These are phyloP conservation scores for Pungitius pungitius DNA, from an alignment of 2,113 vertebrate genomes.

Conservation along the genomic window DNA sequence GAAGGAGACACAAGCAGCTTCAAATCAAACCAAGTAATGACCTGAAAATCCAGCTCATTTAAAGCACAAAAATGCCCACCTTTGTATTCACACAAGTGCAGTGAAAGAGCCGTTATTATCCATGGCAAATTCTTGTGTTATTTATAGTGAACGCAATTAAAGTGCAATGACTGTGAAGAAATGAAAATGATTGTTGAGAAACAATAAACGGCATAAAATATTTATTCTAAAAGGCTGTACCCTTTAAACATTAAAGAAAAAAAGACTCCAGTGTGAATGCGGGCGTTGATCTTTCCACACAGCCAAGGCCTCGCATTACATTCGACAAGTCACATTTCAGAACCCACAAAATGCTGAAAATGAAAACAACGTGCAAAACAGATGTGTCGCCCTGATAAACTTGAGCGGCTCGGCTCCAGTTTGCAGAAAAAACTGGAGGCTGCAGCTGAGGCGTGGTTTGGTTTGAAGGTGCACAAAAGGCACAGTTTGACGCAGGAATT, in stretches of 20 bases:
- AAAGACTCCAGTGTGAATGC: slow-evolving; percentile 19
- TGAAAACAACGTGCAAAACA: slow-evolving; percentile 64
- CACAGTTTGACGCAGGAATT: slow-evolving; percentile 59
- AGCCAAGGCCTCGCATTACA: slow-evolving; percentile 35
- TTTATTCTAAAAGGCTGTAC: slow-evolving; percentile 50
- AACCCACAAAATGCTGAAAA: slow-evolving; percentile 70
- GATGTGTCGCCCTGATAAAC: slow-evolving; percentile 68
- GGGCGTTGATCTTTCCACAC: slow-evolving; percentile 56
- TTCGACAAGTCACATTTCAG: slow-evolving; percentile 64
- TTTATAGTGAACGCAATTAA: slow-evolving; percentile 64
- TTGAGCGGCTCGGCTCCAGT: slow-evolving; percentile 33
- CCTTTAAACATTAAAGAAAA: slow-evolving; percentile 17
- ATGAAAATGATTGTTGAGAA: slow-evolving; percentile 50
- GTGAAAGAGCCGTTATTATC: slow-evolving; percentile 69
- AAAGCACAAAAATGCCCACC: slow-evolving; percentile 62
- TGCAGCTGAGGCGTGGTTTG: slow-evolving; percentile 26
- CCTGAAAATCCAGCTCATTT: slow-evolving; percentile 59
- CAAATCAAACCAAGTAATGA: slow-evolving; percentile 72
- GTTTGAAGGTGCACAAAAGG: slow-evolving; percentile 52
- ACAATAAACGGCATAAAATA: slow-evolving; percentile 55
- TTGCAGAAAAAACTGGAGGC: slow-evolving; percentile 25
- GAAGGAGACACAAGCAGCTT: slow-evolving; percentile 55
- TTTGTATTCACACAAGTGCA: slow-evolving; percentile 59
- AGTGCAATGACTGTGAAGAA: slow-evolving; percentile 63
- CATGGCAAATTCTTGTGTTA: slow-evolving; percentile 73